phyloP scores from a whole-genome alignment of 2,113 vertebrate genomes.

The Alosa alosa region DNA sequence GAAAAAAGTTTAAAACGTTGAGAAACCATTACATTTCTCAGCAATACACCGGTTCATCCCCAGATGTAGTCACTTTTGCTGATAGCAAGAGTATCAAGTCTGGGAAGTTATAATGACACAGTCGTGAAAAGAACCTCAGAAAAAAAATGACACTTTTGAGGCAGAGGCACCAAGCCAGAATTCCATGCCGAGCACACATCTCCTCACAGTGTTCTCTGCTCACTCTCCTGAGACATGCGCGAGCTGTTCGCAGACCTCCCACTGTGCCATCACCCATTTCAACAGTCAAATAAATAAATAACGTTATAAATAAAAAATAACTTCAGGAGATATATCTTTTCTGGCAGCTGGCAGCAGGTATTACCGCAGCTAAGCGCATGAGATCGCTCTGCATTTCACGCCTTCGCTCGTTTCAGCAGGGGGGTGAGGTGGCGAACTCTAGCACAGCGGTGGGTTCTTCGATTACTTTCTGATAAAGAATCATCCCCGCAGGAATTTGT shows the following conservation, averaged over 20 bases:
- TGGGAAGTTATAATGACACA: background rate
- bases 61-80: background rate
- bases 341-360: constrained; percentile 12
- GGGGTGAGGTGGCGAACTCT: background rate
- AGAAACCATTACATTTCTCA: background rate
- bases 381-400: background rate
- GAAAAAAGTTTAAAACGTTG: background rate
- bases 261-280: background rate
- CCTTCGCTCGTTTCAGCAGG: background rate
- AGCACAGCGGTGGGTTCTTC: constrained; percentile 16
- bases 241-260: background rate
- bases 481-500: background rate
- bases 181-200: background rate
- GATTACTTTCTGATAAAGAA: constrained; percentile 14
- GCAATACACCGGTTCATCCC: background rate
- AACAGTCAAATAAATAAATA: background rate
- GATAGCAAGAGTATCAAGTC: background rate
- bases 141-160: background rate
- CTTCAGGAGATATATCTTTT: background rate
- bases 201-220: background rate
- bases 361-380: background rate
- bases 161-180: background rate
- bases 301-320: background rate
- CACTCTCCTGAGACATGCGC: background rate
- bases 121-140: background rate